Base-by-base conservation (phyloP, 2,797 vertebrate species). In the Argentina silus region DNA sequence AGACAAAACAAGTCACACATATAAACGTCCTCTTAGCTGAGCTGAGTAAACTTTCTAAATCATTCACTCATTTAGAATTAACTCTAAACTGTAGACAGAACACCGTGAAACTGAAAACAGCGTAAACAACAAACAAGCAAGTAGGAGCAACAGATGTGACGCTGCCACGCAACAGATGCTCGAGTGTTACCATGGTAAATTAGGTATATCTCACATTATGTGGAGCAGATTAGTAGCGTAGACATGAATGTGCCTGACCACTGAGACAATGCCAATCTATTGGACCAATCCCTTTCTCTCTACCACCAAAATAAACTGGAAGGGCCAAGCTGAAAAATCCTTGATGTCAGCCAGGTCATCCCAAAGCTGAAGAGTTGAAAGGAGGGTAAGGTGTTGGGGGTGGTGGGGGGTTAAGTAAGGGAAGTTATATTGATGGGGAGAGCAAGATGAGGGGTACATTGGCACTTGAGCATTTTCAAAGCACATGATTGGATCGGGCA, bases 351-450 rank as follows among this genome's bases (percentile, higher is more conserved):
- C 27, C 27, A 36, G 27, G 27, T 36, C 27, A 36, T 4, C 27
- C 27, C 27, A 36, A 36, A 36, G 50, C 60, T 77, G 21, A 61
- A 77, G 51, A 27, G 56, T 72, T 67, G 42, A 44, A 21, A 55
- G 45, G 14, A 75, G 61, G 14, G 44, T 23, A 21, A 57, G n/a
- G 21, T 57, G 55, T 19, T 7, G 27, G 27, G 27, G 27, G 27
- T n/a, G n/a, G n/a, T n/a, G 27, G 27, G 27, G 27, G 27, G 27
- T 36, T 36, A 36, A 36, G 27, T 36, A 36, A 36, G 27, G 27
- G 27, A 36, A 36, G 27, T 36, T 36, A 36, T 36, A 4, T 36
- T 36, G 56, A 59, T 5, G 21, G 27, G 11, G 21, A 27, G 19
- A 9, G 42, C 61, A 63, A 6, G 7, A 11, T 19, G 45, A 65